Base-by-base conservation (phyloP, 1,140 invertebrate genomes). In the Temnothorax curvispinosus region DNA sequence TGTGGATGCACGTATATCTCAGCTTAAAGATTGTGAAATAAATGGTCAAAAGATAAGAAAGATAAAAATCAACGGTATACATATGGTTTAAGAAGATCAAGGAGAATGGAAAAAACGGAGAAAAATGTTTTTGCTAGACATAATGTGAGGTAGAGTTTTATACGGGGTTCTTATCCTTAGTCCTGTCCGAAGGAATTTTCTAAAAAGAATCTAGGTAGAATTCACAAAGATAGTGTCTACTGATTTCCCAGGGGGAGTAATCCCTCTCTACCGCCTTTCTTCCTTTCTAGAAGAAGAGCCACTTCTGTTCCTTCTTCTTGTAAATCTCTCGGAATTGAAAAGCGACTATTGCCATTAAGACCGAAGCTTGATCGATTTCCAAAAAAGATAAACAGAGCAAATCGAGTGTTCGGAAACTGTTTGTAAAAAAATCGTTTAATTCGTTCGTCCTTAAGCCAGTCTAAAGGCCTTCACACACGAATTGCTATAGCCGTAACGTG, bases 181-280 rank as follows among this genome's bases (percentile, higher is more conserved):
- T 62, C 18, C 15, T 54, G 72, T 65, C 58, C 69, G 50, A 50
- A 56, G 71, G 47, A 87, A 54, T 87, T 89, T 89, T 89, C 18
- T 47, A 71, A 74, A 52, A 75, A 69, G 69, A 90, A 88, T 72
- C 84, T 76, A 50, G 27, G 52, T 85, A 87, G 86, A 85, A 90
- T 88, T 85, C 88, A 52, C 78, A 62, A 76, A 75, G 71, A 54
- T 87, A 74, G 88, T 89, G 88, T 82, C 89, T 76, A 76, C 80
- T 90, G 89, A 90, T 90, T 90, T 90, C 88, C 86, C 88, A 76
- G 62, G 89, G 81, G 80, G 18, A 85, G 80, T 81, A 81, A 90
- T 90, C 85, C 69, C 50, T 86, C 54, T 85, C 64, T 62, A 52
- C 56, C 41, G 27, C 7, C 52, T 44, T 80, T 84, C 58, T 69